Percentiles rank a stretch among this genome's conserved stretches.
phyloP scores from a whole-genome alignment of 2,113 vertebrate genomes.

The Illadopsis cleaveri region DNA sequence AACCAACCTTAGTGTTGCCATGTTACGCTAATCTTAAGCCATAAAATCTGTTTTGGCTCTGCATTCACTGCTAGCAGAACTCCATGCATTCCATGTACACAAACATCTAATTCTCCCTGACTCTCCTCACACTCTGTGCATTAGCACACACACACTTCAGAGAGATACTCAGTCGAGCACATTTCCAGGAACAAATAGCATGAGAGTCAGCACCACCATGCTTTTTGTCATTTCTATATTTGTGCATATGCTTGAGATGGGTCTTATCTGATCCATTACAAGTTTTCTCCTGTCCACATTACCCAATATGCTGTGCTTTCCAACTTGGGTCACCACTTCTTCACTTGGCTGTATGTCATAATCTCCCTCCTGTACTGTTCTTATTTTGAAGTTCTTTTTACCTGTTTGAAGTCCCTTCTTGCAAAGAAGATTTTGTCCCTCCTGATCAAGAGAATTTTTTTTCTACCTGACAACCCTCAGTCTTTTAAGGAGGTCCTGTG shows the following conservation, averaged over 20 bases:
- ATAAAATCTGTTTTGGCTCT: neutral
- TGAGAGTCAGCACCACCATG: neutral
- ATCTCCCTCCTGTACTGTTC: neutral
- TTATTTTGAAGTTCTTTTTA: neutral
- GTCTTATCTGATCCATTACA: neutral
- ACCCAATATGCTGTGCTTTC: neutral
- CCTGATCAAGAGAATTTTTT: neutral
- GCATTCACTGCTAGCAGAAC: neutral
- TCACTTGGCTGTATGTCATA: neutral
- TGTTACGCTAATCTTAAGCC: rapidly evolving
- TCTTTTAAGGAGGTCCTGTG: neutral
- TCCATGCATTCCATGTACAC: neutral
- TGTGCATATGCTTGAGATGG: neutral
- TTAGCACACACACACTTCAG: neutral
- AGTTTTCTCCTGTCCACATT: neutral
- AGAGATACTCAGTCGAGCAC: neutral
- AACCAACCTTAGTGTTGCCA: neutral
- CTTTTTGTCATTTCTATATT: neutral
- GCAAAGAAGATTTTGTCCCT: neutral
- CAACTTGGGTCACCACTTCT: neutral
- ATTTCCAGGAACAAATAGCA: neutral
- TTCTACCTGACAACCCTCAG: neutral
- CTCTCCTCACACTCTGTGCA: rapidly evolving
- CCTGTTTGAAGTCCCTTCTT: neutral
- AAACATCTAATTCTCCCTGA: neutral